A percentile compares a stretch with the other conserved stretches of the same genome.
Conservation (phyloP, 2,797 vertebrate species). For the Mormyrus proboscirostris region DNA sequence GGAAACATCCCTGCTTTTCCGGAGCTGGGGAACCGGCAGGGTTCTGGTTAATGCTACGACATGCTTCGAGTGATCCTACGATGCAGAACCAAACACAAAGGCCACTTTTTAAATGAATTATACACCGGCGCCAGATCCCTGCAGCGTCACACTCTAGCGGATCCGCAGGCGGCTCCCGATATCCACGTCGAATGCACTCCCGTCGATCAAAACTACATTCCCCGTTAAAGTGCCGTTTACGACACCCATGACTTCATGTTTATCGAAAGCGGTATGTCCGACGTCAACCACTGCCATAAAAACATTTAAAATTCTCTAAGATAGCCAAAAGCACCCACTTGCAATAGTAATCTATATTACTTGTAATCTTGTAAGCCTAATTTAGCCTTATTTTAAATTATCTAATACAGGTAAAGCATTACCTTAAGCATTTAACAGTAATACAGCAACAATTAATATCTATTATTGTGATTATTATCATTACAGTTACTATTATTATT, state of each 20-base stretch:
- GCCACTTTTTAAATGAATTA: slow-evolving; percentile 78
- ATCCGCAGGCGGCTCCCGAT: slow-evolving; percentile 35
- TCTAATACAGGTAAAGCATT: not conserved
- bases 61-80: slow-evolving; percentile 66
- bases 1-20: slow-evolving; percentile 76
- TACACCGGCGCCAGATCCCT: slow-evolving; percentile 63
- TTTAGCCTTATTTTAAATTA: not conserved
- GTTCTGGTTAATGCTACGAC: slow-evolving; percentile 69
- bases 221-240: not conserved
- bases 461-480: not conserved
- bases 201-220: not conserved
- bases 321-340: not conserved
- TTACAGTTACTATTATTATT: not conserved
- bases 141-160: slow-evolving; percentile 69
- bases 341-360: not conserved
- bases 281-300: not conserved
- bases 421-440: not conserved
- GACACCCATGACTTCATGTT: not conserved
- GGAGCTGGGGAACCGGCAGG: slow-evolving; percentile 72
- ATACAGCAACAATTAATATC: not conserved
- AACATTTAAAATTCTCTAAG: not conserved
- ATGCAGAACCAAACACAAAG: slow-evolving; percentile 68
- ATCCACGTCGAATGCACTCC: not conserved
- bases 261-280: not conserved
- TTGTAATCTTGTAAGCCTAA: not conserved